Base-by-base conservation (phyloP, 35 echinoderm and acorn worm species). In the Lytechinus pictus region DNA sequence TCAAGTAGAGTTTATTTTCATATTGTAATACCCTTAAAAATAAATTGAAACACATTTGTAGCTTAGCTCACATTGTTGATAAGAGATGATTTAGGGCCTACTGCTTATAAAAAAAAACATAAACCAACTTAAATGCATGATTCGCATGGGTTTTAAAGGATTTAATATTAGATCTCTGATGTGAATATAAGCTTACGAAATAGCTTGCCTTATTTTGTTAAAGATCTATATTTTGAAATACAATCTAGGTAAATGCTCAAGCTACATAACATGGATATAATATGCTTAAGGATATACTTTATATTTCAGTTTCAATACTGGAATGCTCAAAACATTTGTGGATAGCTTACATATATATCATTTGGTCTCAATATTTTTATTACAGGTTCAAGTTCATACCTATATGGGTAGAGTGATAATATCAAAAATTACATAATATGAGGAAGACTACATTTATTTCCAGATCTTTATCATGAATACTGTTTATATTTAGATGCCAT, bases 281-380 rank as follows among this genome's bases (percentile, higher is more conserved):
- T 44, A 79, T 79, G 66, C 66, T 24, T 1, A 79, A 54, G 88
- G 28, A 54, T 54, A 90, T 44, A 90, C n/a, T 90, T 90, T 90
- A 90, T 90, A 90, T 90, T 90, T 90, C 88, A 90, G 88, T 90
- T 52, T 90, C 88, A 52, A 52, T 52, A 90, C 29, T 90, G 88
- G 88, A 90, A 90, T 90, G 88, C 28, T 90, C 52, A 90, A 90
- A 89, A 28, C 2, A 51, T 1, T 90, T 54, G n/a, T 90, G 52
- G 16, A 51, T 79, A 79, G n/a, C 66, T 79, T 44, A 79, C 19
- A 7, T 24, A 79, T 24, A 79, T 79, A 79, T 79, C 12, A 79
- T 79, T 79, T 79, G 66, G 66, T 79, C n/a, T 79, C 66, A 79
- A 79, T 79, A 44, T 44, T 44, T 44, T 79, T 24, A 79, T 21